phyloP scores from a whole-genome alignment of 2,797 vertebrate genomes.

The Pseudochirops cupreus region DNA sequence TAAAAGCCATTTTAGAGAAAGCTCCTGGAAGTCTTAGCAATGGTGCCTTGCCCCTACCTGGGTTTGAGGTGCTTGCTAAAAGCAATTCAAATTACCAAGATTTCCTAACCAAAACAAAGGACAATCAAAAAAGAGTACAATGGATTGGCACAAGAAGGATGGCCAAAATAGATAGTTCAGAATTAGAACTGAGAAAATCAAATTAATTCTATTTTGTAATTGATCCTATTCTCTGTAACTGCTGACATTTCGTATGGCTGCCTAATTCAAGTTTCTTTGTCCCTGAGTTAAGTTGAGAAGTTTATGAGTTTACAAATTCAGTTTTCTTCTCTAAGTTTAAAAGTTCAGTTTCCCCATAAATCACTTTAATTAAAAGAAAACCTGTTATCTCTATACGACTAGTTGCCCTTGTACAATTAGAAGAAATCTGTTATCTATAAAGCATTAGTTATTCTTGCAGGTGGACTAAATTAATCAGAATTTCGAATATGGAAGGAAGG shows the following conservation, averaged over 20 bases:
- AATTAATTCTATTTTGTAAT: background rate
- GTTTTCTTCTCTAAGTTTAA: background rate
- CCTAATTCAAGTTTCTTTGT: background rate
- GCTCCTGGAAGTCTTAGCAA: background rate
- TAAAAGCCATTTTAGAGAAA: background rate
- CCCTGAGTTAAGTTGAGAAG: background rate
- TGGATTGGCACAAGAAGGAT: background rate
- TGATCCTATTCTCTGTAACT: background rate
- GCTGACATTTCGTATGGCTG: background rate
- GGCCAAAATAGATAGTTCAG: background rate
- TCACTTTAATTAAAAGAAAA: background rate
- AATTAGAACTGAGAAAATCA: background rate
- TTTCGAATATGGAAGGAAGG: background rate
- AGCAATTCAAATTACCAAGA: background rate
- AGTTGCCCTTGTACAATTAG: background rate
- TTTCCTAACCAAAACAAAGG: background rate
- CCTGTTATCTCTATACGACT: background rate
- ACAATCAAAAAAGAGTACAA: background rate
- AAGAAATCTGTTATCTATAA: background rate
- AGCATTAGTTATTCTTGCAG: background rate
- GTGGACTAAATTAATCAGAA: background rate
- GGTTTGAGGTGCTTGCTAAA: background rate
- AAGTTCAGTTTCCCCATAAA: background rate
- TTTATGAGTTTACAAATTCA: background rate
- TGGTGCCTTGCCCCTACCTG: fast-evolving